These are phyloP conservation scores for Alosa alosa DNA, from an alignment of 2,113 vertebrate genomes.

Conservation along the genomic window DNA sequence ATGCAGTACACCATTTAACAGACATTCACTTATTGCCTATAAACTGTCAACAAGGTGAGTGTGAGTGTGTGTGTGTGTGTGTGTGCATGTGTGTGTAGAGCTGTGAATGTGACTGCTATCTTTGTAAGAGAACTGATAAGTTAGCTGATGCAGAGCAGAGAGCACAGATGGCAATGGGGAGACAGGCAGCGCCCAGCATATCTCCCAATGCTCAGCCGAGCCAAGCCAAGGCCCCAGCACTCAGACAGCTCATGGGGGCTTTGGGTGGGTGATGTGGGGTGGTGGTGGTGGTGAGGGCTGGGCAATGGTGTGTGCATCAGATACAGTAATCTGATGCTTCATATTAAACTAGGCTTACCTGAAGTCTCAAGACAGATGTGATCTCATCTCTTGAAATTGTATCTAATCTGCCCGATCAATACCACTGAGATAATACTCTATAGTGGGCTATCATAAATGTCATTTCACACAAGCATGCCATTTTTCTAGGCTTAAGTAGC, in stretches of 20 bases:
- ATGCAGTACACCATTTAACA: background rate
- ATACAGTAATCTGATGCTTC: background rate
- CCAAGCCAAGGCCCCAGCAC: constrained; percentile 30
- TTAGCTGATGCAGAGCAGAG: constrained; percentile 23
- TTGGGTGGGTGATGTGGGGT: background rate
- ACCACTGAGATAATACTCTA: background rate
- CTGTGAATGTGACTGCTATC: background rate
- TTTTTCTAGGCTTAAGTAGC: background rate
- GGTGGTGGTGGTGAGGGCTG: background rate
- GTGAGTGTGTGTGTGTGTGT: constrained; percentile 25
- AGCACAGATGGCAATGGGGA: constrained; percentile 41
- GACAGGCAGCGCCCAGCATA: constrained; percentile 39
- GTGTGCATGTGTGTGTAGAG: constrained; percentile 3
- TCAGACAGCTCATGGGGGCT: constrained; percentile 13
- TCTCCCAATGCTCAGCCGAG: constrained; percentile 20
- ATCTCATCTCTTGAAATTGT: constrained; percentile 1
- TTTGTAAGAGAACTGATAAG: constrained; percentile 28
- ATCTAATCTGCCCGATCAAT: constrained; percentile 8
- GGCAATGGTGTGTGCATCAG: background rate
- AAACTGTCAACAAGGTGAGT: background rate
- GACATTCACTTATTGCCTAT: background rate
- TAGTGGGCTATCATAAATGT: background rate
- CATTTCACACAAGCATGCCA: background rate
- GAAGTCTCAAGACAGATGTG: constrained; percentile 13
- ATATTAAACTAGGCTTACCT: background rate